These are phyloP conservation scores for Pachyuromys duprasi DNA, from an alignment of 2,797 vertebrate species.

Conservation along the genomic window DNA sequence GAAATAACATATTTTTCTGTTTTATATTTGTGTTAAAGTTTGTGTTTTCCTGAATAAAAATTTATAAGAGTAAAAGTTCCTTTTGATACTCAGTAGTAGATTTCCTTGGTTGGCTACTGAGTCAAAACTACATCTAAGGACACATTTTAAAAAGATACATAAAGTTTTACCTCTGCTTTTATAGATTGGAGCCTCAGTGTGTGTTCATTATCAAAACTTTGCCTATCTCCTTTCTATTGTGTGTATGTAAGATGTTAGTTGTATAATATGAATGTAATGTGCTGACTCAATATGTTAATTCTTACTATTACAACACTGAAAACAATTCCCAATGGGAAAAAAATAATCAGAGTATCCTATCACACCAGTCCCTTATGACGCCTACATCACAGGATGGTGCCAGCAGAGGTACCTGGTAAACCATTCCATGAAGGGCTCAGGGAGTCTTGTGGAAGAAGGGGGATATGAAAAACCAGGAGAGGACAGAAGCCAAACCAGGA, in stretches of 20 bases:
- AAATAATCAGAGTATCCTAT: background rate
- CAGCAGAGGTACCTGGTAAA: background rate
- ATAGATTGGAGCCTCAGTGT: background rate
- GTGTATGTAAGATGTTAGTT: background rate
- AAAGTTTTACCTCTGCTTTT: background rate
- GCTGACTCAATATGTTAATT: background rate
- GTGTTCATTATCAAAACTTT: background rate
- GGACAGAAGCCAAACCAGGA: too few species aligned
- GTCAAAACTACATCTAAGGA: background rate
- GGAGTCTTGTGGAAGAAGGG: too few species aligned
- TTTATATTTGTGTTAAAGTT: constrained; percentile 18
- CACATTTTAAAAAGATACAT: background rate
- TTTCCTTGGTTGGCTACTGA: background rate
- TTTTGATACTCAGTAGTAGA: background rate
- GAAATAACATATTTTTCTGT: background rate
- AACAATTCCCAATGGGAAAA: background rate
- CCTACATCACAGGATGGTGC: background rate
- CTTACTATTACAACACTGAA: background rate
- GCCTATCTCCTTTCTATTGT: background rate
- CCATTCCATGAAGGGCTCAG: too few species aligned
- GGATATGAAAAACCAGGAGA: too few species aligned
- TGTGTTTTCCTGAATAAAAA: background rate
- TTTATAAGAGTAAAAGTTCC: background rate
- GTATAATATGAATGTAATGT: background rate
- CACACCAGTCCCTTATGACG: background rate